These are phyloP conservation scores for Drosophila suzukii DNA, from an alignment of 1,140 invertebrate genomes.

Conservation along the genomic window DNA sequence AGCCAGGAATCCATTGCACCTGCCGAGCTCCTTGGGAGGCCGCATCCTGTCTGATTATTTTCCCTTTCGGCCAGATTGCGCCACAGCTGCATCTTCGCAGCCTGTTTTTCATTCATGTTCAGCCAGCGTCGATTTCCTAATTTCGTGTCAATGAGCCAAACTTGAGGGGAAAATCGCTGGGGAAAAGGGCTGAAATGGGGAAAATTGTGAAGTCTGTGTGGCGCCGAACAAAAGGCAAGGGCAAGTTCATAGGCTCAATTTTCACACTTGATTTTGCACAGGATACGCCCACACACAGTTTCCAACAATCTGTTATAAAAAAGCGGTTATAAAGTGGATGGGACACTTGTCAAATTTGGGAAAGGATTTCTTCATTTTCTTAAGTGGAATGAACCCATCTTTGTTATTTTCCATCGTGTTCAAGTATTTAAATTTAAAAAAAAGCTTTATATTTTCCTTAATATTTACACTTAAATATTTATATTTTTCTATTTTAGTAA, in stretches of 20 bases:
- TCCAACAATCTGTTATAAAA: background rate
- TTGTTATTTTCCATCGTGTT: too few relatives aligned
- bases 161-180: background rate
- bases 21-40: slow-evolving; percentile 22
- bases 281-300: slow-evolving; percentile 5
- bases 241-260: slow-evolving; percentile 64
- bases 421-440: too few relatives aligned
- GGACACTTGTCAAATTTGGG: background rate
- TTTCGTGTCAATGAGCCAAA: slow-evolving; percentile 50
- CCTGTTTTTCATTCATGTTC: slow-evolving; percentile 42
- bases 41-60: slow-evolving; percentile 24
- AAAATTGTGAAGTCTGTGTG: slow-evolving; percentile 8
- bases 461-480: too few relatives aligned
- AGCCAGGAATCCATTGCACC: slow-evolving; percentile 44
- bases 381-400: too few relatives aligned
- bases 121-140: slow-evolving; percentile 60
- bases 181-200: background rate
- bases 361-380: too few relatives aligned
- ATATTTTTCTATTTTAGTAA: too few relatives aligned
- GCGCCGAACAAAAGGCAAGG: slow-evolving; percentile 25
- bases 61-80: background rate
- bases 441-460: too few relatives aligned
- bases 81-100: slow-evolving; percentile 5
- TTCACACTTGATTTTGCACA: slow-evolving; percentile 70
- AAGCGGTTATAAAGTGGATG: background rate